These are phyloP conservation scores for Dolomedes plantarius DNA, from an alignment of 2,888 invertebrate genomes.

Conservation along the genomic window DNA sequence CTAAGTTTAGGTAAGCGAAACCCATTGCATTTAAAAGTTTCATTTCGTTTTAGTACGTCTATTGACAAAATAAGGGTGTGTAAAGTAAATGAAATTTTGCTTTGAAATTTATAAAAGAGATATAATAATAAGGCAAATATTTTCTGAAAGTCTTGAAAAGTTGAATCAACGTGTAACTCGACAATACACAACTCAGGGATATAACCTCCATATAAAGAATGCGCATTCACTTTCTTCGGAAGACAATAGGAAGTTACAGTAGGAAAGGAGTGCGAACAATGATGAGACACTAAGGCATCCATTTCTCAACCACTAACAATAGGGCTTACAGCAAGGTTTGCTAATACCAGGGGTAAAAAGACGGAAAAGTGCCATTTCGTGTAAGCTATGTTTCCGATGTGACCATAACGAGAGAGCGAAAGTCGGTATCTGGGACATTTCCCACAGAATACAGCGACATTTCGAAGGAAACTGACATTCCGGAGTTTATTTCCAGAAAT, in stretches of 20 bases:
- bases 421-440: slow-evolving; percentile 22
- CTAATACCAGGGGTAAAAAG: slow-evolving; percentile 17
- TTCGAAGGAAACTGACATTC: neutral
- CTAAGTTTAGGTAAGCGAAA: no score
- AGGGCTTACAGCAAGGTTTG: neutral
- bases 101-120: no score
- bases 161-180: no score
- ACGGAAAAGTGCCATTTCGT: slow-evolving; percentile 46
- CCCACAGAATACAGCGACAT: neutral
- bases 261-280: neutral
- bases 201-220: slow-evolving; percentile 7
- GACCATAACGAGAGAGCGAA: neutral
- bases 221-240: neutral
- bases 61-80: no score
- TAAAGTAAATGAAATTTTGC: no score
- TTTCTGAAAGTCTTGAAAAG: no score
- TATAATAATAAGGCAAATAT: no score
- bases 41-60: no score
- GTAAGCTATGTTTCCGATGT: slow-evolving; percentile 7
- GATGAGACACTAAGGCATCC: slow-evolving; percentile 7
- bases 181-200: no score
- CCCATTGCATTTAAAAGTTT: no score
- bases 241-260: neutral
- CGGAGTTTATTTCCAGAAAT: neutral
- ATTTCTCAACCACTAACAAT: slow-evolving; percentile 46